These are phyloP conservation scores for Tupaia tana DNA, from an alignment of 2,113 vertebrate genomes.

Conservation along the genomic window DNA sequence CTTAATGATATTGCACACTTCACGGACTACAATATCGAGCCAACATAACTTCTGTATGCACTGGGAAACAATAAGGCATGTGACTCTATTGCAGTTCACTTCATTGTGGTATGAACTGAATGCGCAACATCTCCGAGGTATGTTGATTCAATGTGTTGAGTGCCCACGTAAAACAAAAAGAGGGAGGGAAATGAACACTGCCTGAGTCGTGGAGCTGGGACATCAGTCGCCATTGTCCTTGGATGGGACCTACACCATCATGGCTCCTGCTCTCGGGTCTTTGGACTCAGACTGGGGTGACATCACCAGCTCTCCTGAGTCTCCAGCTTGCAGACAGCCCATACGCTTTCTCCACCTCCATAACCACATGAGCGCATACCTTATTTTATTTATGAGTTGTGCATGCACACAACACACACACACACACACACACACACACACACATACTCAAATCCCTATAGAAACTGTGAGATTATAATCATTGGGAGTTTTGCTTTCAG, in stretches of 20 bases:
- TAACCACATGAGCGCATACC: neutral
- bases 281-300: neutral
- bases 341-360: neutral
- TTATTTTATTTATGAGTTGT: neutral
- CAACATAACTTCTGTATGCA: too few species aligned
- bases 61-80: too few species aligned
- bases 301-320: neutral
- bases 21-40: too few species aligned
- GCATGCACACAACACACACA: neutral
- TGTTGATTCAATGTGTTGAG: neutral
- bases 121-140: too few species aligned
- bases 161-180: neutral
- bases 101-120: too few species aligned
- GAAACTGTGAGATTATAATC: neutral
- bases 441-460: neutral
- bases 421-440: neutral
- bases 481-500: neutral
- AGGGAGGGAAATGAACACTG: neutral
- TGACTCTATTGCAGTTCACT: too few species aligned
- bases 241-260: neutral
- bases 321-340: neutral
- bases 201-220: neutral
- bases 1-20: too few species aligned
- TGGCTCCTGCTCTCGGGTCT: neutral
- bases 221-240: neutral